Base-by-base conservation (phyloP, 2,888 invertebrate genomes). In the Drosophila quinaria region DNA sequence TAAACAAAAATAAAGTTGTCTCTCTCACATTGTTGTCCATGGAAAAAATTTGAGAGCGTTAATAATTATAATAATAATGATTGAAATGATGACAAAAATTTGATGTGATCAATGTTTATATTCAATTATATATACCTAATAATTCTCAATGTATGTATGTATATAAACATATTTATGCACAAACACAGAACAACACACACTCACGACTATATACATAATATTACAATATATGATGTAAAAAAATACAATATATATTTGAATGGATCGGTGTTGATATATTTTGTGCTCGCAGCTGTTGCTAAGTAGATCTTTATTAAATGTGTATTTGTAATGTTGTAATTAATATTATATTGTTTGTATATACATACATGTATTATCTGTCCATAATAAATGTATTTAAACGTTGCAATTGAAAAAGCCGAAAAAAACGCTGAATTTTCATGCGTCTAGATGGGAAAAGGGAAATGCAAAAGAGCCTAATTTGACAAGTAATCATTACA, bases 301-400 rank as follows among this genome's bases (percentile, higher is more conserved):
- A 68, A 46, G 54, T 73, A 68, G 59, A 63, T 63, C 46, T 56
- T 69, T 58, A 64, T 65, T 73, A 67, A 59, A 73, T 76, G 73
- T 81, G 63, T 77, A 81, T 66, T 70, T 78, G 69, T 73, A 71
- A 65, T 83, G 80, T 81, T 83, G 81, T 84, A 81, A 81, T 58
- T 46, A 58, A 47, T 29, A 58, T 47, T 56, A 25, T 64, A 63
- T 66, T 70, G 63, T 79, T 68, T 81, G 52, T 74, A 46, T 67
- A 39, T 58, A 67, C 41, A 39, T 58, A 67, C 41, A 52, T 67
- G 33, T 73, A 55, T 51, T 41, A 65, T 63, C 22, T 67, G 61
- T 58, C 68, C 67, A 66, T 55, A 75, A 62, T 74, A 74, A 71
- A 74, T 63, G 52, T 59, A 51, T 70, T 70, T 61, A 52, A 44